Percentiles rank a stretch among this genome's conserved stretches.
These are phyloP conservation scores for Acipenser ruthenus DNA, from an alignment of 2,797 vertebrate genomes.

Conservation along the genomic window DNA sequence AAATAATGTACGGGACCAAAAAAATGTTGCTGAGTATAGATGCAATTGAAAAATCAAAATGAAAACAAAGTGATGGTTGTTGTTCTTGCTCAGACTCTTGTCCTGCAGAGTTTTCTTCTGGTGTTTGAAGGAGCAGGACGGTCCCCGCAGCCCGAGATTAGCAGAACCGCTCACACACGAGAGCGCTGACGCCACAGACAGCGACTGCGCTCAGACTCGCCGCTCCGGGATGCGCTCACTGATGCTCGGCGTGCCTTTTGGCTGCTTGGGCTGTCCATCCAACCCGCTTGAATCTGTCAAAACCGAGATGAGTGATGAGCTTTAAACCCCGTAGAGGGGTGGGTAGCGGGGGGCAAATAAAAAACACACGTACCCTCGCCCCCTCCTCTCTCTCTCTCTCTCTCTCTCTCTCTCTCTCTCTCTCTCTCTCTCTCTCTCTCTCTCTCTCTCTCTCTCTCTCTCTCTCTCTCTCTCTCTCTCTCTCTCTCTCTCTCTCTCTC, in stretches of 20 bases:
- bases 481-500: not conserved
- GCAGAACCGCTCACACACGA: constrained; percentile 1
- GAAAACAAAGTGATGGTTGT: too few relatives aligned
- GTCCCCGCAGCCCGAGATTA: too few relatives aligned
- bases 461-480: not conserved
- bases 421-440: not conserved
- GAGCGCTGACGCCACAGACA: constrained; percentile 13
- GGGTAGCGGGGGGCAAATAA: not conserved
- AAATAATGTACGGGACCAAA: too few relatives aligned
- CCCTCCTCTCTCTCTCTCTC: not conserved
- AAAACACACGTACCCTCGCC: not conserved
- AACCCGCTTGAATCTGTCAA: constrained; percentile 54
- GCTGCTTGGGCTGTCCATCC: constrained; percentile 55
- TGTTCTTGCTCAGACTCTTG: too few relatives aligned
- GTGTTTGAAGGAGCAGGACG: not conserved
- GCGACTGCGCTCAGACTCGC: constrained; percentile 6
- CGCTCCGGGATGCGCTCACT: constrained; percentile 11
- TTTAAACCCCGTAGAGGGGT: too few relatives aligned
- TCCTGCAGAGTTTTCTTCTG: not conserved
- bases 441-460: not conserved
- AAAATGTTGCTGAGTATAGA: not conserved
- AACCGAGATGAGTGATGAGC: constrained; percentile 34
- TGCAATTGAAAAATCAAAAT: not conserved
- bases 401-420: not conserved
- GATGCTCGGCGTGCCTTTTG: constrained; percentile 36